Percentiles rank a stretch among this genome's conserved stretches.
Evolutionary conservation across 2,113 vertebrate species (phyloP).

Genomic region (Oreochromis aureus): DNA sequence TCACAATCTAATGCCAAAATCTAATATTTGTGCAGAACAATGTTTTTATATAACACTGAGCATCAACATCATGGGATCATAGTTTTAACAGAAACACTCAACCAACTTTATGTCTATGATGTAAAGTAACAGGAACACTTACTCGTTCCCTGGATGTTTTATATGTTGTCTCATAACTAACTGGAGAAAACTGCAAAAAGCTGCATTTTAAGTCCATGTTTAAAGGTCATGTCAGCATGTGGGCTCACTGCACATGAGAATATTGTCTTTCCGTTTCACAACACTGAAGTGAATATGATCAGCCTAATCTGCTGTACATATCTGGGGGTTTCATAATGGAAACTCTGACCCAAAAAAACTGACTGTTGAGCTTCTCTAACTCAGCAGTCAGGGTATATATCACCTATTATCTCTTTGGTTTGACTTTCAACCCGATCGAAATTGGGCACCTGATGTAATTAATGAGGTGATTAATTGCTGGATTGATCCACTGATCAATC

Average conservation of each 20-base stretch:
- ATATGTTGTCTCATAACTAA: neutral
- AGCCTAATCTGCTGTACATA: neutral
- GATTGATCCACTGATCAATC: slow-evolving; percentile 61
- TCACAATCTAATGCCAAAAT: neutral
- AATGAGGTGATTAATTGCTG: slow-evolving; percentile 67
- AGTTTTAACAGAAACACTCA: neutral
- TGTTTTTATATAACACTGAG: neutral
- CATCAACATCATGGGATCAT: neutral
- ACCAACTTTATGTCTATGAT: neutral
- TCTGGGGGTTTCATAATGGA: neutral
- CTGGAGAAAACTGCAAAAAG: neutral
- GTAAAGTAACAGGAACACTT: neutral
- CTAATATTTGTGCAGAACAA: neutral
- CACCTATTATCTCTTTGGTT: neutral
- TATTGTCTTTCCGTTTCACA: neutral
- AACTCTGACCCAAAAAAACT: neutral
- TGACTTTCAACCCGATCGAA: slow-evolving; percentile 36
- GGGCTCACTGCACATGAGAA: neutral
- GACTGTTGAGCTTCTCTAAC: neutral
- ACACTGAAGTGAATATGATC: neutral
- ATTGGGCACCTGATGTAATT: slow-evolving; percentile 48
- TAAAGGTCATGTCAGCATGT: neutral
- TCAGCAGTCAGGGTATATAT: neutral
- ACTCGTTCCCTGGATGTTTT: neutral
- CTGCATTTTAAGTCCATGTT: neutral